Percentiles rank a stretch among this genome's conserved stretches.
phyloP scores from a whole-genome alignment of 2,113 vertebrate species.

The Lonchura striata region DNA sequence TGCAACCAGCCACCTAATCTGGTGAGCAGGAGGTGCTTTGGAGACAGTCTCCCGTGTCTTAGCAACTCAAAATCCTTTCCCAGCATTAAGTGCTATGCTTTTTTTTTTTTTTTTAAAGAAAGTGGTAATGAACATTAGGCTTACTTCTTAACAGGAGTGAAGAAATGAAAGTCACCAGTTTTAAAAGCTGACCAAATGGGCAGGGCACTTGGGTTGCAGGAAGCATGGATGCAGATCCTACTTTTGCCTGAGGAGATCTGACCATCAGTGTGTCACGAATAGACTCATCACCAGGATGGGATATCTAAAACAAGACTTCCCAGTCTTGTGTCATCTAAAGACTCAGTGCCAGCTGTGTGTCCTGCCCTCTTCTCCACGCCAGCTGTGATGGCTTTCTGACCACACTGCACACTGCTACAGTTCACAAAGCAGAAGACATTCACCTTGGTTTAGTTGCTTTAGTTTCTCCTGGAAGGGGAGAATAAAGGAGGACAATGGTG shows the following conservation, averaged over 20 bases:
- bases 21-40: neutral
- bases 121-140: neutral
- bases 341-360: neutral
- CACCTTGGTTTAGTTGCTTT: neutral
- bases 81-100: rapidly evolving
- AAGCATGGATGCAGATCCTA: neutral
- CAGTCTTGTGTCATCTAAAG: neutral
- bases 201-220: neutral
- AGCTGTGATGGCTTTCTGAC: neutral
- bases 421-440: neutral
- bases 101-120: too few species aligned
- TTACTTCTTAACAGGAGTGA: neutral
- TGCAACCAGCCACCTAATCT: neutral
- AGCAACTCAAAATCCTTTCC: neutral
- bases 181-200: neutral
- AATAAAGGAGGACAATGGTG: neutral
- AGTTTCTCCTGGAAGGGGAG: neutral
- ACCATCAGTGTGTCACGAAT: neutral
- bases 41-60: neutral
- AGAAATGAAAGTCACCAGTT: neutral
- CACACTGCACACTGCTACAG: neutral
- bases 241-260: neutral
- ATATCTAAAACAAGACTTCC: neutral
- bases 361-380: neutral
- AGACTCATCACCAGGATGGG: neutral